Conservation (phyloP, 2,888 invertebrate genomes). For the Ecliptopera silaceata region DNA sequence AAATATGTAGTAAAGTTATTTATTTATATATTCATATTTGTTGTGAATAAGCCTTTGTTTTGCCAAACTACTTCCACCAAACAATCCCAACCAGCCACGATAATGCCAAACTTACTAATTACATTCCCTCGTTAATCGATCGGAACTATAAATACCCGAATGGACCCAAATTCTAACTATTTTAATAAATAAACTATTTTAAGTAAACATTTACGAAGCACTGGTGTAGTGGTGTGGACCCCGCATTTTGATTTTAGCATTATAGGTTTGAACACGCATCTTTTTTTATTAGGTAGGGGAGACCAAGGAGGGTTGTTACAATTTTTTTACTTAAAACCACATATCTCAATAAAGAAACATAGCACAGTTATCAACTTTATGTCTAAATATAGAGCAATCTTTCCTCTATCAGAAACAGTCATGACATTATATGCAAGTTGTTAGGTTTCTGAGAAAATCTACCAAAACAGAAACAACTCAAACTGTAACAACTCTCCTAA, state of each 20-base stretch:
- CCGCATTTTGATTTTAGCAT: not conserved
- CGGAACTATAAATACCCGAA: conserved; percentile 42
- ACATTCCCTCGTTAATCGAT: conserved; percentile 54
- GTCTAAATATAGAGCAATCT: too few species aligned
- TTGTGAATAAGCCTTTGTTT: conserved; percentile 6
- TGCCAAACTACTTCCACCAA: conserved; percentile 13
- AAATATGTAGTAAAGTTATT: not conserved
- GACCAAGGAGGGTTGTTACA: too few species aligned
- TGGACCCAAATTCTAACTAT: conserved; percentile 43
- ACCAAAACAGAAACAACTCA: too few species aligned
- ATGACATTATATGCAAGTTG: too few species aligned
- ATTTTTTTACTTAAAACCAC: too few species aligned
- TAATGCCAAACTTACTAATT: conserved; percentile 59
- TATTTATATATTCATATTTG: not conserved
- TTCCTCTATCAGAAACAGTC: too few species aligned
- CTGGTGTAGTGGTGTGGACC: not conserved
- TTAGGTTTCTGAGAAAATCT: too few species aligned
- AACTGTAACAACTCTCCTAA: too few species aligned
- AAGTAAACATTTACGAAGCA: conserved; percentile 19
- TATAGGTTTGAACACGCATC: not conserved
- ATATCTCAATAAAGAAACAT: too few species aligned
- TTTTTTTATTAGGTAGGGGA: too few species aligned
- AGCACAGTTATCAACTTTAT: too few species aligned
- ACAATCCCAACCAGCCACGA: conserved; percentile 41
- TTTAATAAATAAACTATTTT: conserved; percentile 45